Conservation (phyloP, 2,113 vertebrate genomes). For the Neolamprologus kungweensis region DNA sequence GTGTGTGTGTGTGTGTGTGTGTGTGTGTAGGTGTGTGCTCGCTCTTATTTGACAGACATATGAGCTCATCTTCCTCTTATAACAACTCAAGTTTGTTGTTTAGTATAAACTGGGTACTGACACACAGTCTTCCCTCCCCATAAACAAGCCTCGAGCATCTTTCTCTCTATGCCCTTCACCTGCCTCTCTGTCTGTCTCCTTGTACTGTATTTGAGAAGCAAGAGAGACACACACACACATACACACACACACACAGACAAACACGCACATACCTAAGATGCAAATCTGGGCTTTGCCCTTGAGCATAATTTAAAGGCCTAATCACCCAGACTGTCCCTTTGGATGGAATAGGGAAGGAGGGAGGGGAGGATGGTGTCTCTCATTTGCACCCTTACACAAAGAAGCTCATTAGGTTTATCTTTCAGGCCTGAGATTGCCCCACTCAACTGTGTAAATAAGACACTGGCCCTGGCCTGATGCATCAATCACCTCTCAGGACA, state of each 20-base stretch:
- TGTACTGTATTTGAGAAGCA: conserved; percentile 9
- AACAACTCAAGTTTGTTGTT: conserved; percentile 46
- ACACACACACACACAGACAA: conserved; percentile 58
- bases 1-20: conserved; percentile 39
- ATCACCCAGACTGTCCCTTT: conserved; percentile 95
- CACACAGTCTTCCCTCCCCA: conserved; percentile 11
- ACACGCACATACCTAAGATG: conserved; percentile 82
- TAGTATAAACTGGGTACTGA: conserved; percentile 14
- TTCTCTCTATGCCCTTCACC: conserved; percentile 53
- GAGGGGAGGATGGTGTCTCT: conserved; percentile 87
- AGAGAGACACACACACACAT: conserved; percentile 52
- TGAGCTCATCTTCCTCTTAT: conserved; percentile 73
- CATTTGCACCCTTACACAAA: conserved; percentile 97
- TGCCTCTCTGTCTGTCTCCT: conserved; percentile 33
- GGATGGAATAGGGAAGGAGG: conserved; percentile 72
- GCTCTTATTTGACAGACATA: conserved; percentile 62
- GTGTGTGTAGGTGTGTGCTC: conserved; percentile 2
- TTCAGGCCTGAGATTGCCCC: conserved; percentile 82
- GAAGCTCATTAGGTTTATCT: conserved; percentile 97
- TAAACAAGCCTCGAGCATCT: conserved; percentile 57
- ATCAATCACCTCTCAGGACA: conserved; percentile 66
- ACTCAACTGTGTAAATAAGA: conserved; percentile 82
- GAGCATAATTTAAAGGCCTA: conserved; percentile 99
- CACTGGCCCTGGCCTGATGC: conserved; percentile 51
- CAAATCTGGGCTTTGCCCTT: conserved; percentile 99